Evolutionary conservation across 2,888 invertebrate species (phyloP), one percentile per base, ranked within the genome.

Genomic region (Willowsia nigromaculata): DNA sequence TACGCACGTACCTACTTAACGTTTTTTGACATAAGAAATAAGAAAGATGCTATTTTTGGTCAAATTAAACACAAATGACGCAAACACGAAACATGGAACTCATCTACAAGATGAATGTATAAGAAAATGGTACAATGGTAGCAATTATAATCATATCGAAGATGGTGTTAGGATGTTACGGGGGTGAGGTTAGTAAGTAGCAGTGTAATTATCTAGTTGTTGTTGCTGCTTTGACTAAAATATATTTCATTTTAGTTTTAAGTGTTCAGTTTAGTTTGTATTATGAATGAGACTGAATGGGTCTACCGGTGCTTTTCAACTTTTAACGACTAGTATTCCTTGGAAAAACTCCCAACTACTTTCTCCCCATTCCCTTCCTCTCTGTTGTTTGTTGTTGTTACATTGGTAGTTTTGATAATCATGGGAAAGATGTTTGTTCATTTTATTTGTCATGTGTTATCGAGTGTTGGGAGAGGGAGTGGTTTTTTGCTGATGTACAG

Each of bases 231-330:
- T 65, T 22, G 43, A 56, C 78, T 37, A 50, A 40, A 78, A 80
- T 80, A 18, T 9, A 43, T 43, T 43, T 43, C 43, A 56, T 74
- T 74, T 74, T 74, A 43, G 22, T 74, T 18, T 25, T 74, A 74
- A 74, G 47, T 74, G 43, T 43, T 80, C 47, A 47, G 7, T 81
- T 30, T n/a, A n/a, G n/a, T n/a, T n/a, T n/a, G n/a, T n/a, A n/a
- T n/a, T n/a, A n/a, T n/a, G n/a, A n/a, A n/a, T 81, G 81, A 37
- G 33, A 18, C 22, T 65, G 59, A 88, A 84, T 88, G 78, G 88
- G 84, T 88, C 84, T 53, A 84, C 88, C 84, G 88, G 59, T 88
- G 78, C 62, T 53, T 81, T 83, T 53, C 62, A 88, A 88, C 88
- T 88, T 88, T 84, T 88, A 88, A 88, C 88, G 88, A 88, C 78